phyloP scores from a whole-genome alignment of 1,140 invertebrate genomes.

The Drosophila ananassae region DNA sequence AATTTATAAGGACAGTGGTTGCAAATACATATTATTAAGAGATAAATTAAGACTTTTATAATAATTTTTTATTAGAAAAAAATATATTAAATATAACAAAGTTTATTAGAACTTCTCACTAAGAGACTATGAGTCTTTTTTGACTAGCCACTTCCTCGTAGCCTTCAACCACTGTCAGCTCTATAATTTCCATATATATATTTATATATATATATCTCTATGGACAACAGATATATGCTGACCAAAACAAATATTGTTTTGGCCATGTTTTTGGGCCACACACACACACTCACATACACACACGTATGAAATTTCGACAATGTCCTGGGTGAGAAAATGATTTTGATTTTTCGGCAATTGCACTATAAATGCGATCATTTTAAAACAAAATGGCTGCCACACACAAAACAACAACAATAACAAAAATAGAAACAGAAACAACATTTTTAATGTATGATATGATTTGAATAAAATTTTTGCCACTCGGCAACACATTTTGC shows the following conservation, averaged over 20 bases:
- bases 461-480: conserved; percentile 69
- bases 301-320: conserved; percentile 23
- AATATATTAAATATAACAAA: background rate
- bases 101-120: too few relatives aligned
- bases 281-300: background rate
- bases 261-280: conserved; percentile 53
- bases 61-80: too few relatives aligned
- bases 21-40: too few relatives aligned
- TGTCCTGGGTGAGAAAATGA: conserved; percentile 58
- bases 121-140: too few relatives aligned
- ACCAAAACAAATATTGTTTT: conserved; percentile 74
- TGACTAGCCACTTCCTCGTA: too few relatives aligned
- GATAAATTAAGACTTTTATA: too few relatives aligned
- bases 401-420: conserved; percentile 23
- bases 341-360: conserved; percentile 72
- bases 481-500: conserved; percentile 22
- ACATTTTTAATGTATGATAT: conserved; percentile 71
- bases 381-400: conserved; percentile 72
- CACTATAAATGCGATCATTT: conserved; percentile 77
- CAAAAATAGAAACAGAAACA: conserved; percentile 7
- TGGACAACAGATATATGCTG: conserved; percentile 23
- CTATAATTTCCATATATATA: background rate
- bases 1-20: conserved; percentile 14
- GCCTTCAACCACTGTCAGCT: conserved; percentile 5
- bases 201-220: conserved; percentile 13